Conservation (phyloP, 2,797 vertebrate genomes). For the Coranthus polyacanthus region DNA sequence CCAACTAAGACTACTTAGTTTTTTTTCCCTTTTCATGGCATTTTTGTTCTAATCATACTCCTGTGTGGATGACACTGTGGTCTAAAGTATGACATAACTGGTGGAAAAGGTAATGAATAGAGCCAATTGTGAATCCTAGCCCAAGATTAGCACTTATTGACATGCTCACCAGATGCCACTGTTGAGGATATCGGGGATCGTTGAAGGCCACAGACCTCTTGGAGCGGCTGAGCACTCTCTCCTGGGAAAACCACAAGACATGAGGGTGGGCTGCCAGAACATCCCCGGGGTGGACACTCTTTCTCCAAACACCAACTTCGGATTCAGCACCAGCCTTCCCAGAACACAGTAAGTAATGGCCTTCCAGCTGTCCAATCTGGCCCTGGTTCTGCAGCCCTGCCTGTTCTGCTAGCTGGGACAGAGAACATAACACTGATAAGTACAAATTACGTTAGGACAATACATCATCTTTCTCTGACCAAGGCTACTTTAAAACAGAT, state of each 20-base stretch:
- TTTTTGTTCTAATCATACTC: background rate
- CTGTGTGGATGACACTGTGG: background rate
- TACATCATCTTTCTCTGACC: background rate
- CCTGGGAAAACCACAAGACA: conserved; percentile 93
- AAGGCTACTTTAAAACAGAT: too few relatives aligned
- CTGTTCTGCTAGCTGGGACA: conserved; percentile 84
- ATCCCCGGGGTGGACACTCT: conserved; percentile 70
- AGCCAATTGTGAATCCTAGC: background rate
- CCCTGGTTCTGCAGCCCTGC: conserved; percentile 91
- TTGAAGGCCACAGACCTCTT: conserved; percentile 95
- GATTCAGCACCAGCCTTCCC: conserved; percentile 9
- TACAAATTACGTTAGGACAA: conserved; percentile 7
- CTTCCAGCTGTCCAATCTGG: conserved; percentile 93
- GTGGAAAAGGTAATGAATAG: background rate
- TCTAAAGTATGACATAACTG: background rate
- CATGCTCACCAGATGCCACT: conserved; percentile 97
- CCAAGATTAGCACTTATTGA: too few relatives aligned
- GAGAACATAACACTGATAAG: conserved; percentile 13
- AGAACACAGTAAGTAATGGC: conserved; percentile 91
- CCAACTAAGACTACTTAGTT: too few relatives aligned
- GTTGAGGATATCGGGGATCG: conserved; percentile 93
- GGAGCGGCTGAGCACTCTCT: conserved; percentile 90
- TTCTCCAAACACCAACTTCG: conserved; percentile 7
- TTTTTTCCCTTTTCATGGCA: too few relatives aligned
- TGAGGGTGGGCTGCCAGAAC: conserved; percentile 86